These are phyloP conservation scores for Sprattus sprattus DNA, from an alignment of 2,113 vertebrate species.

Conservation along the genomic window DNA sequence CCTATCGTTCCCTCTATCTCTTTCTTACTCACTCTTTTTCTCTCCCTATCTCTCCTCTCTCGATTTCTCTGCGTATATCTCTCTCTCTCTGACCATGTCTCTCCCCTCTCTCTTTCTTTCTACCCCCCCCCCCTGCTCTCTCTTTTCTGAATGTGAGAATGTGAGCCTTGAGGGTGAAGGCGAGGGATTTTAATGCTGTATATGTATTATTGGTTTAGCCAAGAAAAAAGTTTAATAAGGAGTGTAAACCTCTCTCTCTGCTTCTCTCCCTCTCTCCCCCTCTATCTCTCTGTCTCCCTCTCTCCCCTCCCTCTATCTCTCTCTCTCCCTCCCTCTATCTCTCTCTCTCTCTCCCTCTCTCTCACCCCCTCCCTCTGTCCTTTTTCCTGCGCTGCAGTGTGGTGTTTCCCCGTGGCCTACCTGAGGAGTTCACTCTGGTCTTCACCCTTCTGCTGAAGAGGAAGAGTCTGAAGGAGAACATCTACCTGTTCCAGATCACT, in stretches of 20 bases:
- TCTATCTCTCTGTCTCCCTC: background rate
- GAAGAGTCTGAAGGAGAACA: conserved; percentile 77
- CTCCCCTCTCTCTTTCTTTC: too few species aligned
- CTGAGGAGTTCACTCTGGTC: conserved; percentile 83
- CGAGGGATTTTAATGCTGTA: too few species aligned
- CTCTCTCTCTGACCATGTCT: too few species aligned
- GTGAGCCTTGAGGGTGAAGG: too few species aligned
- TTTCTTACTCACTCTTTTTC: background rate
- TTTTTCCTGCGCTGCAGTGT: conserved; percentile 67
- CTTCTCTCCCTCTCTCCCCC: background rate
- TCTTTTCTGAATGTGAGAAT: too few species aligned
- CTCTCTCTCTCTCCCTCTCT: too few species aligned
- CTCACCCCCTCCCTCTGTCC: too few species aligned
- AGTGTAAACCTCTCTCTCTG: background rate
- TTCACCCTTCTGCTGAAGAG: conserved; percentile 90
- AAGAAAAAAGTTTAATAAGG: too few species aligned
- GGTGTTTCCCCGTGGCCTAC: conserved; percentile 85
- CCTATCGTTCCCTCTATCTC: background rate
- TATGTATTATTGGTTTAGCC: too few species aligned
- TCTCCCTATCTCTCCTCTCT: too few species aligned
- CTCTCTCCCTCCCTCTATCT: too few species aligned
- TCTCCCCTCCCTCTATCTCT: conserved; percentile 11
- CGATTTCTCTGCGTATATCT: too few species aligned
- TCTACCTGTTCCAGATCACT: conserved; percentile 90
- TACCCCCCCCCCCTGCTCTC: background rate